Base-by-base conservation (phyloP, 2,888 invertebrate genomes). In the Drosophila maculinotata region DNA sequence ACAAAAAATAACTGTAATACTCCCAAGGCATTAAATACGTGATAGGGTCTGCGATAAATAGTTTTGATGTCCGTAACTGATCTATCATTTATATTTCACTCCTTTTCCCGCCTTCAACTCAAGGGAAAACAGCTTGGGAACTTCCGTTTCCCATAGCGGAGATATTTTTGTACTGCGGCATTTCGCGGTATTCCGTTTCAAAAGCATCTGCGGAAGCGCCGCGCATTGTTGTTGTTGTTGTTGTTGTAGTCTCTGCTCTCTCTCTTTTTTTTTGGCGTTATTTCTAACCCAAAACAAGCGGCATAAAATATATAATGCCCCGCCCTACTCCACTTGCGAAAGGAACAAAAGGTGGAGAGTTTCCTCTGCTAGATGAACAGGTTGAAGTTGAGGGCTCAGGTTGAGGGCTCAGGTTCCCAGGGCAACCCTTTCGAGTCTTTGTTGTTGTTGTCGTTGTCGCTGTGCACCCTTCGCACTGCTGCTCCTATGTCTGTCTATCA, bases 251-350 rank as follows among this genome's bases (percentile, higher is more conserved):
- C 7, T 12, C 14, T 28, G 3, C 20, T 20, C 2, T 20, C 20
- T 15, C n/a, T 8, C 17, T 26, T 23, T 25, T 51, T 54, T 72
- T 69, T 69, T 38, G 6, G 47, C 35, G 39, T 54, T 69, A 47
- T 79, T 84, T 84, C 69, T 72, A 78, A 38, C 79, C 79, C 72
- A 79, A 79, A 74, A 80, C 20, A 38, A 63, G 49, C 20, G 17
- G 67, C 20, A 56, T 57, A 45, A 48, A 52, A 58, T 53, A 36
- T 38, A 44, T 47, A 20, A 0, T 45, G 76, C 35, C 44, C 25
- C 36, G 47, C 35, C 64, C 54, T 10, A 4, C 28, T 9, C 47
- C 60, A 30, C n/a, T 62, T 49, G 60, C 33, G 7, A 49, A 41
- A 8, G 39, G 23, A n/a, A 62, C 48, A 62, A 62, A 38, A 23